phyloP scores from a whole-genome alignment of 2,888 invertebrate species.

The Xiphydria camelus region DNA sequence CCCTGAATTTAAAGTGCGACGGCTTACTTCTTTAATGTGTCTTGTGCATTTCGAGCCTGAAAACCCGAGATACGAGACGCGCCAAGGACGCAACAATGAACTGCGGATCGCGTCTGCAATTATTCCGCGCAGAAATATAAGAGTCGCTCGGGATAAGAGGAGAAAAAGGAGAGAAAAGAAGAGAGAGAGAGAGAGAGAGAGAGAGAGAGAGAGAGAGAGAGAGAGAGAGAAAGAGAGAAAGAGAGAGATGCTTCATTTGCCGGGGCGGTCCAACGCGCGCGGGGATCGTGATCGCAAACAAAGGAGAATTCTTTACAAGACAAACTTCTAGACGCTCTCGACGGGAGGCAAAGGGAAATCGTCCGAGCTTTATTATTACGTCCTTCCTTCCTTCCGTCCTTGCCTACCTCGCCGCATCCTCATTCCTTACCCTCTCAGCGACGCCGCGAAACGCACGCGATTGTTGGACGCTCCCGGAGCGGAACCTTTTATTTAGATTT shows the following conservation, averaged over 20 bases:
- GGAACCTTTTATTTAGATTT: neutral
- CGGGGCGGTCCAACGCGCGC: constrained; percentile 18
- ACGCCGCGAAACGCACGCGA: too few relatives aligned
- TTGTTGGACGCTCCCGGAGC: neutral
- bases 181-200: constrained; percentile 7
- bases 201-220: constrained; percentile 3
- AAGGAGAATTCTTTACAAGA: constrained; percentile 14
- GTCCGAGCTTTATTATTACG: neutral
- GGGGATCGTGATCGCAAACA: constrained; percentile 23
- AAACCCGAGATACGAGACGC: too few relatives aligned
- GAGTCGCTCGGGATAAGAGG: neutral
- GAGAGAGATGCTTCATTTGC: constrained; percentile 22
- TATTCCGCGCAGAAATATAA: neutral
- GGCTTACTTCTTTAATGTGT: too few relatives aligned
- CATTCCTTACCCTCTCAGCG: neutral
- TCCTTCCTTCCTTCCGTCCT: neutral
- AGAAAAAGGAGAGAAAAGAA: constrained; percentile 7
- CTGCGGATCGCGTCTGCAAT: constrained; percentile 2
- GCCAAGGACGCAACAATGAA: neutral
- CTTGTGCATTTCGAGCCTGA: too few relatives aligned
- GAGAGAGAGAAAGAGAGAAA: neutral
- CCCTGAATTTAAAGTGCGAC: too few relatives aligned
- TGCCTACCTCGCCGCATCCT: neutral
- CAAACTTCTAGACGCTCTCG: neutral
- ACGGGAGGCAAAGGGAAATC: constrained; percentile 13